phyloP scores from a whole-genome alignment of 2,888 invertebrate genomes.

The Schizaphis graminum region DNA sequence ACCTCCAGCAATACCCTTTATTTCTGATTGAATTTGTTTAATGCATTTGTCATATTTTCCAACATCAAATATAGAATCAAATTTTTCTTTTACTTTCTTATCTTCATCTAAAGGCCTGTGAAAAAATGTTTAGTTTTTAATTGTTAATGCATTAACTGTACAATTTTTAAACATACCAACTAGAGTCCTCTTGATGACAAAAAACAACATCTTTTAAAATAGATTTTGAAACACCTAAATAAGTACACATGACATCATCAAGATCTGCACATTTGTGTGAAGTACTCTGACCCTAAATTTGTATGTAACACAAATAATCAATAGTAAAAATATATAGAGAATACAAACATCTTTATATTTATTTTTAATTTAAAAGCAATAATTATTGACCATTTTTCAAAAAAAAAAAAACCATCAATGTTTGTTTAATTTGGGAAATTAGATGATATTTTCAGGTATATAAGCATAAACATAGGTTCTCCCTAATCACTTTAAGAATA shows the following conservation, averaged over 20 bases:
- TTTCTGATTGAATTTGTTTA: constrained; percentile 79
- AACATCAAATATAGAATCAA: constrained; percentile 98
- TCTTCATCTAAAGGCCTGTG: constrained; percentile 90
- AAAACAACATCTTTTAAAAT: constrained; percentile 97
- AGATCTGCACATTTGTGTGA: constrained; percentile 79
- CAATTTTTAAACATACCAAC: constrained; percentile 76
- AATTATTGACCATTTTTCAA: too few species aligned
- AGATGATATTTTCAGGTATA: not conserved
- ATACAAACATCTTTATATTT: too few species aligned
- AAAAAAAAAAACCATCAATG: too few species aligned
- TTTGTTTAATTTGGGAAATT: not conserved
- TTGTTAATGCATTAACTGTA: not conserved
- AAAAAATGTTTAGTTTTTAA: constrained; percentile 61
- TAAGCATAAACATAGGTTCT: not conserved
- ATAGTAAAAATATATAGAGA: not conserved
- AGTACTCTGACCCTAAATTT: constrained; percentile 72
- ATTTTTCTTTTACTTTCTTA: constrained; percentile 92
- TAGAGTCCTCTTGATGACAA: constrained; percentile 98
- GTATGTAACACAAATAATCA: constrained; percentile 35
- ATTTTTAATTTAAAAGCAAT: too few species aligned
- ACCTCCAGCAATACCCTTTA: constrained; percentile 73
- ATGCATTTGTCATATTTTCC: constrained; percentile 92
- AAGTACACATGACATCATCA: constrained; percentile 79
- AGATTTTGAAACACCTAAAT: constrained; percentile 91
- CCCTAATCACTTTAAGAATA: not conserved